phyloP scores from a whole-genome alignment of 2,113 vertebrate genomes.

The Calonectris borealis region DNA sequence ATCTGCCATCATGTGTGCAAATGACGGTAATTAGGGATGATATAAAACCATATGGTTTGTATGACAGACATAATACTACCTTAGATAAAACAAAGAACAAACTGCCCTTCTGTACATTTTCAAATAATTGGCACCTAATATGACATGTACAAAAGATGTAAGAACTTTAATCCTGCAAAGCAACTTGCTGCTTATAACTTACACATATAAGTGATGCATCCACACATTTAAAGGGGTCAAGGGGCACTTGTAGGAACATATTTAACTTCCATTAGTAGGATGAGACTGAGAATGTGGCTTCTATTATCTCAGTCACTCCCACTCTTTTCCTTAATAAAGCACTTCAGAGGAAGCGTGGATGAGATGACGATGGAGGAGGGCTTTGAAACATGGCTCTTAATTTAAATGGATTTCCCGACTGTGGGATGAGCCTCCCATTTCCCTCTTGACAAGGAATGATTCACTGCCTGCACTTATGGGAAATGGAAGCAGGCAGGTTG shows the following conservation, averaged over 20 bases:
- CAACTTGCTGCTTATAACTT: neutral
- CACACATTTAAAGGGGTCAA: neutral
- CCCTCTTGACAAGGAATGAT: neutral
- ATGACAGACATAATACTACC: neutral
- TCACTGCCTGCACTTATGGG: neutral
- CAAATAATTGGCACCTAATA: neutral
- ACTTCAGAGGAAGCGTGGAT: neutral
- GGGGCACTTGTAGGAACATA: neutral
- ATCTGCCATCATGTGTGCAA: neutral
- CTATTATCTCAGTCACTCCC: neutral
- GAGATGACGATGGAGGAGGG: neutral
- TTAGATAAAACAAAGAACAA: neutral
- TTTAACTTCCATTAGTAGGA: neutral
- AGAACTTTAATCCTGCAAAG: neutral
- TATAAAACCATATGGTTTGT: neutral
- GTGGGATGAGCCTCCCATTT: neutral
- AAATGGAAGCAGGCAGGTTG: neutral
- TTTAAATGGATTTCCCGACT: neutral
- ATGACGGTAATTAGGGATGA: neutral
- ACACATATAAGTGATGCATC: neutral
- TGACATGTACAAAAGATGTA: neutral
- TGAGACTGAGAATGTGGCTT: neutral
- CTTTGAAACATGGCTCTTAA: neutral
- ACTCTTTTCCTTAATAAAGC: neutral
- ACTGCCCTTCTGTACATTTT: neutral